Conservation (phyloP, 1,140 invertebrate species). For the Phenacoccus solenopsis region DNA sequence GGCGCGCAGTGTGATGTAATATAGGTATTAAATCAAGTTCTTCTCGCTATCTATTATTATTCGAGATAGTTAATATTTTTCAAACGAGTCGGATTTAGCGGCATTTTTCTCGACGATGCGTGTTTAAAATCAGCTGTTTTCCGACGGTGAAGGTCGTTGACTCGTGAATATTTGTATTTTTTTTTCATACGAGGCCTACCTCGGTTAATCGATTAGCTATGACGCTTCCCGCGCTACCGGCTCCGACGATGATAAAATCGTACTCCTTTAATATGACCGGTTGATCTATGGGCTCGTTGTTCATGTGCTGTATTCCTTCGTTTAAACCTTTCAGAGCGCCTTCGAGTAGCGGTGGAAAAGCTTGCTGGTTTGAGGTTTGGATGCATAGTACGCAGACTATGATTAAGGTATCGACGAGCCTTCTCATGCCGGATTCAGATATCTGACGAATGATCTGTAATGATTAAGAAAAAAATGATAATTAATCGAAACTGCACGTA, state of each 20-base stretch:
- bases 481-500: no score
- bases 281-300: slow-evolving; percentile 40
- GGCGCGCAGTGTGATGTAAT: no score
- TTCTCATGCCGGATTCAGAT: neutral
- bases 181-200: no score
- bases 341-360: slow-evolving; percentile 26
- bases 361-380: neutral
- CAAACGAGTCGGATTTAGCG: neutral
- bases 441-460: neutral
- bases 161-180: neutral
- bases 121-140: no score
- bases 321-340: slow-evolving; percentile 19
- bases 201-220: slow-evolving; percentile 26
- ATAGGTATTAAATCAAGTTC: no score
- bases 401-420: no score
- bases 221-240: slow-evolving; percentile 26
- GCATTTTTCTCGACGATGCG: neutral
- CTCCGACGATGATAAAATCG: slow-evolving; percentile 28
- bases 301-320: slow-evolving; percentile 21
- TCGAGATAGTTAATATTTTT: neutral
- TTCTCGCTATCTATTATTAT: no score
- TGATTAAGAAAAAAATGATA: no score
- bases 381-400: neutral
- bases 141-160: neutral
- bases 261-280: slow-evolving; percentile 24